Conservation (phyloP, 2,888 invertebrate species). For the Ophion slaviceki region DNA sequence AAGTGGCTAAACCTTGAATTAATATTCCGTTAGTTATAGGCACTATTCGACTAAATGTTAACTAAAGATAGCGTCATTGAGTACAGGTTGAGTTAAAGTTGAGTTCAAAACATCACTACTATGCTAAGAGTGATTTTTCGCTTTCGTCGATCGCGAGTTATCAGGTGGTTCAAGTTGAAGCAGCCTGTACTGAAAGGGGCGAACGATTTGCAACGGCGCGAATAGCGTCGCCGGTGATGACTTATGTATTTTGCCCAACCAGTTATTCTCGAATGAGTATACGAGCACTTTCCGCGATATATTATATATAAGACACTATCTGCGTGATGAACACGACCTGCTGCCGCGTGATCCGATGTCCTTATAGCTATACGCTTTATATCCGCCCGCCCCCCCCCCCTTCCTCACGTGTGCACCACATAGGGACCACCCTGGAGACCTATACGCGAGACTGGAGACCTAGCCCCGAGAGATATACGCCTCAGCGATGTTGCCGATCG, state of each 20-base stretch:
- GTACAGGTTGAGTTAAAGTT: too few relatives aligned
- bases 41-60: too few relatives aligned
- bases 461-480: constrained; percentile 13
- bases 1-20: too few relatives aligned
- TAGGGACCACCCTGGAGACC: constrained; percentile 63
- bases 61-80: too few relatives aligned
- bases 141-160: neutral
- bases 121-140: neutral
- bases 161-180: neutral
- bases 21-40: too few relatives aligned
- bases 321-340: constrained; percentile 24
- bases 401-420: neutral
- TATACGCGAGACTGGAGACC: constrained; percentile 57
- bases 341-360: constrained; percentile 42
- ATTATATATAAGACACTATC: neutral
- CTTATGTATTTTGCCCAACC: constrained; percentile 53
- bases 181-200: neutral
- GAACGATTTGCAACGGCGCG: neutral
- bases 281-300: constrained; percentile 7
- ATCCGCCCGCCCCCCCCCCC: neutral
- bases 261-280: constrained; percentile 52
- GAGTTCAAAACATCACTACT: neutral
- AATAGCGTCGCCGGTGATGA: constrained; percentile 34
- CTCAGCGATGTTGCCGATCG: constrained; percentile 9
- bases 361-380: neutral